Evolutionary conservation across 2,888 invertebrate genomes (phyloP).

Genomic region (Micropterix aruncella): DNA sequence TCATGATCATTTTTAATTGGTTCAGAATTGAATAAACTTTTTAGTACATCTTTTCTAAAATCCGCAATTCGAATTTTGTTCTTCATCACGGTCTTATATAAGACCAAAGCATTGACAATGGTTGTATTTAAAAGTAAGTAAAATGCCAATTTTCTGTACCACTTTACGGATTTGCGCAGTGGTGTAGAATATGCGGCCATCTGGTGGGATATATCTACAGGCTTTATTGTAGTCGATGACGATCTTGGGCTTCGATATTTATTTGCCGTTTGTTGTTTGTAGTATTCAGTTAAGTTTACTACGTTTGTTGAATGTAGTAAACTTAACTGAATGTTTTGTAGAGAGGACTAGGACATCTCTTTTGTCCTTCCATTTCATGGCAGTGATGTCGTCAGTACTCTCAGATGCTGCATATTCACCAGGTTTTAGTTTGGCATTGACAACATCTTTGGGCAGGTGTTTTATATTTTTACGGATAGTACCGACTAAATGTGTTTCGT

Average conservation of each 20-base stretch:
- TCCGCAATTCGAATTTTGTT: conserved; percentile 10
- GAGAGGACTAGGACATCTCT: conserved; percentile 15
- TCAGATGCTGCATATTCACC: conserved; percentile 14
- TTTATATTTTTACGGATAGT: conserved; percentile 18
- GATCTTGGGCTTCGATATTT: conserved; percentile 13
- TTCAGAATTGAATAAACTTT: conserved; percentile 4
- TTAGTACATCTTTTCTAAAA: conserved; percentile 7
- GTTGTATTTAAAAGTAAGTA: conserved; percentile 17
- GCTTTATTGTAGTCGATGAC: conserved; percentile 17
- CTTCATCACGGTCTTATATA: conserved; percentile 12
- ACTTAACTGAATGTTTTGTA: conserved; percentile 16
- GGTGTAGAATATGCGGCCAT: conserved; percentile 15
- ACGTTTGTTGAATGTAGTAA: too few species aligned
- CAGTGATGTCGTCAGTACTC: conserved; percentile 15
- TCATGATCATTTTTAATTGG: conserved; percentile 4
- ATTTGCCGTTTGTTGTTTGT: conserved; percentile 8
- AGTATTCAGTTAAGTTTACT: too few species aligned
- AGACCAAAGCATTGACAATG: conserved; percentile 16
- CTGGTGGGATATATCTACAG: conserved; percentile 19
- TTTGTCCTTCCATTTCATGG: conserved; percentile 16
- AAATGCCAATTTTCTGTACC: conserved; percentile 19
- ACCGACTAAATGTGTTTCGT: conserved; percentile 17
- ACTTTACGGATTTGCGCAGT: conserved; percentile 18
- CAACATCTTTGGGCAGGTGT: conserved; percentile 16
- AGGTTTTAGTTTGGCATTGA: conserved; percentile 15